Evolutionary conservation across 2,797 vertebrate genomes (phyloP).

Genomic region (Lagorchestes hirsutus): DNA sequence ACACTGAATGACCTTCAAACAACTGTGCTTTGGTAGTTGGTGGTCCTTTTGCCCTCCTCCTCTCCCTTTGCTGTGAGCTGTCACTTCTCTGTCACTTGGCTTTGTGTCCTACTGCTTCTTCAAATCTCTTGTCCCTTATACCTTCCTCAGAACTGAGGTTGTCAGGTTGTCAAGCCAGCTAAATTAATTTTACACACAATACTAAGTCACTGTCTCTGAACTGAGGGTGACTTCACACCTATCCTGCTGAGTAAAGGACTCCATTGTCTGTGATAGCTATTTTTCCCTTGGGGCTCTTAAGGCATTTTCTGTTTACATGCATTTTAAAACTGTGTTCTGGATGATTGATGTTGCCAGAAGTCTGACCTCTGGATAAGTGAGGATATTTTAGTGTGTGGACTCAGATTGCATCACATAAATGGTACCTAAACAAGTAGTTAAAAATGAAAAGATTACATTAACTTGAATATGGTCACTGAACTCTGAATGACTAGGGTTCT

Average conservation of each 20-base stretch:
- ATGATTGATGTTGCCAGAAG: conserved; percentile 8
- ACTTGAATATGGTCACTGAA: neutral
- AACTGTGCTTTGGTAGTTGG: neutral
- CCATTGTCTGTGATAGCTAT: conserved; percentile 2
- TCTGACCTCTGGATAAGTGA: conserved; percentile 10
- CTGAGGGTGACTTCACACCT: neutral
- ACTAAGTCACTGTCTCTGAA: neutral
- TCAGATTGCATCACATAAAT: neutral
- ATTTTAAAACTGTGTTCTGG: conserved; percentile 3
- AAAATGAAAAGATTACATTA: conserved; percentile 1
- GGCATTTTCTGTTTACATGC: neutral
- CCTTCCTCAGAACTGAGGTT: neutral
- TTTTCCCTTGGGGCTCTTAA: neutral
- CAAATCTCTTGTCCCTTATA: neutral
- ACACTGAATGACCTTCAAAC: neutral
- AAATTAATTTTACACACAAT: conserved; percentile 7
- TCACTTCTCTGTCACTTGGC: neutral
- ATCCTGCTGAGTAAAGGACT: neutral
- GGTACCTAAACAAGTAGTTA: neutral
- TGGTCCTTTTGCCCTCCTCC: neutral
- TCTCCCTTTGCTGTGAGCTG: neutral
- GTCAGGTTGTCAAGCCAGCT: neutral
- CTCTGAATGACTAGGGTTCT: neutral
- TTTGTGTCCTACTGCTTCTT: neutral
- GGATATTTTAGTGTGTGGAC: neutral